Conservation (phyloP, 1,140 invertebrate genomes). For the Macrobrachium rosenbergii region DNA sequence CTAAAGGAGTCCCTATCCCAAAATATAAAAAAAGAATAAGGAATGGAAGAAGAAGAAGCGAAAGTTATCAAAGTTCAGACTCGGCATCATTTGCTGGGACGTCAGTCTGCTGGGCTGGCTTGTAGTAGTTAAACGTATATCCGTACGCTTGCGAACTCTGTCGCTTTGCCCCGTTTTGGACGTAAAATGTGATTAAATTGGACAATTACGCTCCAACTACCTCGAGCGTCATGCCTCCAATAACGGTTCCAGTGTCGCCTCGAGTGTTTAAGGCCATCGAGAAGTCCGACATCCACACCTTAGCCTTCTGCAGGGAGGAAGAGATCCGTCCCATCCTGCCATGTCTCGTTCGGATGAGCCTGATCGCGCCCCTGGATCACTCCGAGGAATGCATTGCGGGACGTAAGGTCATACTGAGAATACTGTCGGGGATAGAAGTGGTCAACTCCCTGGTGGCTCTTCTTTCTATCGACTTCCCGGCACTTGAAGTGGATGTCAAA, state of each 20-base stretch:
- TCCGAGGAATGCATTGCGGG: slow-evolving; percentile 85
- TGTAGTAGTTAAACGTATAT: too few species aligned
- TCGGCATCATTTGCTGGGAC: too few species aligned
- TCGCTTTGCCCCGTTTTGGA: neutral
- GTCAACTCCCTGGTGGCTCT: slow-evolving; percentile 95
- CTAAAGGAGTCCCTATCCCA: neutral
- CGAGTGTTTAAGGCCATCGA: slow-evolving; percentile 83
- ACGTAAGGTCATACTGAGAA: slow-evolving; percentile 88
- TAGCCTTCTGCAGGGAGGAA: slow-evolving; percentile 78
- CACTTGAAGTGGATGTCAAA: slow-evolving; percentile 90
- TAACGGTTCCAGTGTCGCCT: slow-evolving; percentile 72
- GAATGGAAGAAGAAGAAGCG: neutral
- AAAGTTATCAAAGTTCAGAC: too few species aligned
- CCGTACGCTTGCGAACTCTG: too few species aligned
- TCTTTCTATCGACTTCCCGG: slow-evolving; percentile 94
- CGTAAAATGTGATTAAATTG: neutral
- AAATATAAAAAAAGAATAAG: neutral
- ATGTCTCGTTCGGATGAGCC: slow-evolving; percentile 90
- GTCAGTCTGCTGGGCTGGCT: too few species aligned
- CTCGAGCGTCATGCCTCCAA: neutral
- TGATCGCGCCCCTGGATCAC: slow-evolving; percentile 89
- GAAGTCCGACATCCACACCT: slow-evolving; percentile 81
- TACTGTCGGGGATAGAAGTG: slow-evolving; percentile 90
- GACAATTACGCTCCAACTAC: neutral
- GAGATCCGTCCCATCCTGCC: slow-evolving; percentile 91